A percentile compares a stretch with the other conserved stretches of the same genome.
Evolutionary conservation across 1,140 invertebrate species (phyloP).

Genomic region (Drosophila suzukii): DNA sequence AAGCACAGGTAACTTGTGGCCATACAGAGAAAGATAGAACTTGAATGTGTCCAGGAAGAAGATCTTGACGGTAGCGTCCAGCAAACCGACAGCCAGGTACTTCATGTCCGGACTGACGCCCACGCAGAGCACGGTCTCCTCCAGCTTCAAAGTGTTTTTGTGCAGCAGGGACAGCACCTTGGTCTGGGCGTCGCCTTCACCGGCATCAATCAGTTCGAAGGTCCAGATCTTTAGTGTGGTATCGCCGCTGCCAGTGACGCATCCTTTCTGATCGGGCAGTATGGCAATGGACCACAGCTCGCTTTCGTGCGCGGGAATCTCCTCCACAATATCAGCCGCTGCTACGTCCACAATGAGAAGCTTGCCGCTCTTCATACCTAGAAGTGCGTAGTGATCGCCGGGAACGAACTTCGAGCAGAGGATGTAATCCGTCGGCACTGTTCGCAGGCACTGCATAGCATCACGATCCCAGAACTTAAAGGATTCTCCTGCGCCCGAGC

Average conservation of each 20-base stretch:
- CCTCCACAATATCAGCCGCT: constrained; percentile 91
- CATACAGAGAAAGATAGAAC: constrained; percentile 98
- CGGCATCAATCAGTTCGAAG: constrained; percentile 90
- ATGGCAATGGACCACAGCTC: constrained; percentile 92
- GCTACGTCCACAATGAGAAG: constrained; percentile 95
- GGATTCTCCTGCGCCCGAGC: constrained; percentile 93
- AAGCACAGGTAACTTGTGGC: constrained; percentile 97
- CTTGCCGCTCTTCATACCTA: constrained; percentile 94
- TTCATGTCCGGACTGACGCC: constrained; percentile 93
- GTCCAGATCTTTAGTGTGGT: constrained; percentile 97
- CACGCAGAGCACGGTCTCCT: constrained; percentile 94
- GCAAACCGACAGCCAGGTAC: constrained; percentile 94
- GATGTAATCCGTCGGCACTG: constrained; percentile 89
- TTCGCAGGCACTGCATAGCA: constrained; percentile 93
- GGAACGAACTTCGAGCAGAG: constrained; percentile 93
- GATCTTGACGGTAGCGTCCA: constrained; percentile 98
- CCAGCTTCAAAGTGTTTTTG: constrained; percentile 92
- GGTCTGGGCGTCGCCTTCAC: constrained; percentile 74
- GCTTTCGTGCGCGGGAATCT: constrained; percentile 91
- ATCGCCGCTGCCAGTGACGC: constrained; percentile 94
- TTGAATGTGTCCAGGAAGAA: constrained; percentile 98
- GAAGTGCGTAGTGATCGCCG: constrained; percentile 95
- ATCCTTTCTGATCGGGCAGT: constrained; percentile 91
- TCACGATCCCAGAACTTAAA: constrained; percentile 98
- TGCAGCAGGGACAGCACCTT: constrained; percentile 92